A percentile compares a stretch with the other conserved stretches of the same genome.
Evolutionary conservation across 1,140 invertebrate genomes (phyloP).

Genomic region (Halictus rubicundus): DNA sequence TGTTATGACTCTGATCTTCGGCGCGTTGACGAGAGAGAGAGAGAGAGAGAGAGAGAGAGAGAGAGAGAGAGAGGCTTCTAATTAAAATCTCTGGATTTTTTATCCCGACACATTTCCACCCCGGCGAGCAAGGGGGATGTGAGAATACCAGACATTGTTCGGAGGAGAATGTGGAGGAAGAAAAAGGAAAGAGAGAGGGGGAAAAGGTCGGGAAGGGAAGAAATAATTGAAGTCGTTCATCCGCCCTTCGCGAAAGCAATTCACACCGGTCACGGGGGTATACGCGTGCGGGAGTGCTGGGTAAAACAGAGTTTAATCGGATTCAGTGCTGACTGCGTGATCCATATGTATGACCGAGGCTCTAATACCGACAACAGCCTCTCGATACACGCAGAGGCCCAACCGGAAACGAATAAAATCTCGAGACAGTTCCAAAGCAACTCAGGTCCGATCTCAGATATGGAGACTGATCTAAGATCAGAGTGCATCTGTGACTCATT

Average conservation of each 20-base stretch:
- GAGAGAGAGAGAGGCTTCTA: slow-evolving; percentile 34
- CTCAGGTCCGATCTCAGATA: too few species aligned
- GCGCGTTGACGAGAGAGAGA: slow-evolving; percentile 54
- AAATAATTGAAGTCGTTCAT: slow-evolving; percentile 44
- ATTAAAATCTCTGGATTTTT: slow-evolving; percentile 61
- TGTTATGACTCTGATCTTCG: slow-evolving; percentile 60
- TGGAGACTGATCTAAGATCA: too few species aligned
- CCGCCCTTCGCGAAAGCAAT: slow-evolving; percentile 26
- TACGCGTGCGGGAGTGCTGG: neutral
- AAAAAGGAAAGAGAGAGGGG: neutral
- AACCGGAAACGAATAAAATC: too few species aligned
- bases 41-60: too few species aligned
- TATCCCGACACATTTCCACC: slow-evolving; percentile 30
- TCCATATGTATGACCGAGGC: too few species aligned
- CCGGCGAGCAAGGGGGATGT: slow-evolving; percentile 25
- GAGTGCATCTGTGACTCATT: too few species aligned
- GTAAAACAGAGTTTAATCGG: neutral
- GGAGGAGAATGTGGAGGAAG: neutral
- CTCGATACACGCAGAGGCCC: too few species aligned
- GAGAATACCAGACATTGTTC: slow-evolving; percentile 16
- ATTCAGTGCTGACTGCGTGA: neutral
- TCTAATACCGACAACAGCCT: too few species aligned
- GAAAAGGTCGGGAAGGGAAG: slow-evolving; percentile 16
- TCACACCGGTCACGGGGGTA: neutral
- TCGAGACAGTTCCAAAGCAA: too few species aligned